Evolutionary conservation across 53 echinoderm and acorn worm genomes (phyloP).

Genomic region (Astropecten irregularis): DNA sequence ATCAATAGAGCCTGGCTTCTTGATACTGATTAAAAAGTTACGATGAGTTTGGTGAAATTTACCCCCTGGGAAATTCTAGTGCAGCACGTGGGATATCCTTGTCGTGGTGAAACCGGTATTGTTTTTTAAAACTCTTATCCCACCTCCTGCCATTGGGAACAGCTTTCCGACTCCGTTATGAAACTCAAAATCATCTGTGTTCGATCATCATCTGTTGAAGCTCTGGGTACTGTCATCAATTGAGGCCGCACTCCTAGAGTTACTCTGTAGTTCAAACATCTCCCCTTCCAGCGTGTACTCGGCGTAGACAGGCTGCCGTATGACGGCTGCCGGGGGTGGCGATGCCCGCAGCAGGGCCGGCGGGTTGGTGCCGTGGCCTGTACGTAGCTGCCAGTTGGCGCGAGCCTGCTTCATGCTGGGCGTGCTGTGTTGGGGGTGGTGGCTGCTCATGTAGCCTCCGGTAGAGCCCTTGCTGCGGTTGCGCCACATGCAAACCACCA

Average conservation of each 20-base stretch:
- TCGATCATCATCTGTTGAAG: too few species aligned
- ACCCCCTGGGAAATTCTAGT: too few species aligned
- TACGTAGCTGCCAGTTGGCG: conserved; percentile 57
- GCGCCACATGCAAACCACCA: conserved; percentile 49
- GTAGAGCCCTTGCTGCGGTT: conserved; percentile 15
- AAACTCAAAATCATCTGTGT: not conserved
- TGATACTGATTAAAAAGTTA: too few species aligned
- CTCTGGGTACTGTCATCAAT: not conserved
- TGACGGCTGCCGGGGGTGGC: not conserved
- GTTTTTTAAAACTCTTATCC: too few species aligned
- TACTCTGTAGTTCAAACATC: conserved; percentile 37
- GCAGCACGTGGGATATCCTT: too few species aligned
- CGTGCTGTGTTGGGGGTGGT: not conserved
- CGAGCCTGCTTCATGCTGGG: not conserved
- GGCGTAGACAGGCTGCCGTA: conserved; percentile 23
- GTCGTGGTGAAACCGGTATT: too few species aligned
- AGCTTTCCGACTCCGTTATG: too few species aligned
- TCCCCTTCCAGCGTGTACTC: conserved; percentile 36
- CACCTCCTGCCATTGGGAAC: too few species aligned
- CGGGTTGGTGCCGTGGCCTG: conserved; percentile 29
- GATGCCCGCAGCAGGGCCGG: not conserved
- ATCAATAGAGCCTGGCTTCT: too few species aligned
- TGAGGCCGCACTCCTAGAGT: not conserved
- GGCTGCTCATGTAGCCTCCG: too few species aligned
- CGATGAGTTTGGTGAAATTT: too few species aligned